Percentiles rank a stretch among this genome's conserved stretches.
Evolutionary conservation across 2,888 invertebrate genomes (phyloP).

Genomic region (Gandaritis pyraliata): DNA sequence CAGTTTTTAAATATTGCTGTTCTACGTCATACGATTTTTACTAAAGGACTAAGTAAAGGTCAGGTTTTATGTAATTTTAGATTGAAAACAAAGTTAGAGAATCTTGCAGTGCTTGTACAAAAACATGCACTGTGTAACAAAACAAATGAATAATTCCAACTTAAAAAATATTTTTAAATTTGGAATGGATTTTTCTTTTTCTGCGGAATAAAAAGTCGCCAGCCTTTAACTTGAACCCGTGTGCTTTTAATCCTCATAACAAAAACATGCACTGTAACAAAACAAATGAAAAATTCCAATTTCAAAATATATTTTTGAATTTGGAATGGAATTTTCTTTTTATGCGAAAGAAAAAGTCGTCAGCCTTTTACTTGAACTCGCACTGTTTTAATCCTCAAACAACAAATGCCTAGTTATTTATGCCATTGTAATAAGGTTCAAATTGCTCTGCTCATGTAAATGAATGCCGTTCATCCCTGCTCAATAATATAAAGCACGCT

Average conservation of each 20-base stretch:
- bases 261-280: no score
- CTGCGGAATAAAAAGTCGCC: neutral
- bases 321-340: neutral
- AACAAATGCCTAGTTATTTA: conserved; percentile 29
- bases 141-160: neutral
- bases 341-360: neutral
- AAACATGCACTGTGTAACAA: no score
- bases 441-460: conserved; percentile 54
- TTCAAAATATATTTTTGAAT: neutral
- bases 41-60: neutral
- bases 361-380: conserved; percentile 28
- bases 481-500: conserved; percentile 60
- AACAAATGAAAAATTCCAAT: neutral
- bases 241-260: conserved; percentile 12
- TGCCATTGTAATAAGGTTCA: conserved; percentile 46
- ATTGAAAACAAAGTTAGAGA: conserved; percentile 2
- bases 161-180: neutral
- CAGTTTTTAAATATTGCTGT: conserved; percentile 4
- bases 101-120: neutral
- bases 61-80: neutral
- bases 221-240: conserved; percentile 28
- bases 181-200: neutral
- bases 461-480: conserved; percentile 61
- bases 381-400: conserved; percentile 14
- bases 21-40: conserved; percentile 5